Evolutionary conservation across 2,888 invertebrate species (phyloP).

Genomic region (Adineta ricciae): DNA sequence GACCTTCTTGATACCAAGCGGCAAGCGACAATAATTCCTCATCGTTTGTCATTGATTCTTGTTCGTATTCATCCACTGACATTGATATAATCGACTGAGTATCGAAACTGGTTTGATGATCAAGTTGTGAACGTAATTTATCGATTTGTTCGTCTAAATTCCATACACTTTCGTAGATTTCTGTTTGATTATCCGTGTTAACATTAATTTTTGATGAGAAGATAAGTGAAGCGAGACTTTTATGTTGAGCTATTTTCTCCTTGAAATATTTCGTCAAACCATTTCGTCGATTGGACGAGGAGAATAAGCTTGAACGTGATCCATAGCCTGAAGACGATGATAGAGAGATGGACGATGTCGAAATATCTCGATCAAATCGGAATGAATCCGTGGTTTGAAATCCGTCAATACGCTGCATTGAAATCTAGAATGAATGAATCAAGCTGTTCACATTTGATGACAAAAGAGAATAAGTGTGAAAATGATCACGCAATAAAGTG

Average conservation of each 20-base stretch:
- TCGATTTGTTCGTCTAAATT: conserved; percentile 17
- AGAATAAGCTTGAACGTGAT: not conserved
- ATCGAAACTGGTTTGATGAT: not conserved
- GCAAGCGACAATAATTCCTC: not conserved
- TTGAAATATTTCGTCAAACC: not conserved
- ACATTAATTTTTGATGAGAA: not conserved
- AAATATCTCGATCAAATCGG: not conserved
- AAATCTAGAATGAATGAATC: not conserved
- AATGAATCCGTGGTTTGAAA: conserved; percentile 3
- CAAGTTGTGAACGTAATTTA: not conserved
- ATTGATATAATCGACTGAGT: not conserved
- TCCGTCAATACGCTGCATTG: not conserved
- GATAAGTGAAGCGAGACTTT: not conserved
- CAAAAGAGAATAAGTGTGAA: too few species aligned
- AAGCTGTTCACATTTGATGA: not conserved
- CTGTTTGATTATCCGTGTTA: not conserved
- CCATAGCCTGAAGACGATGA: not conserved
- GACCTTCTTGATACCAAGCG: conserved; percentile 12
- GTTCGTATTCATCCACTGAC: not conserved
- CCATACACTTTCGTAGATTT: conserved; percentile 14
- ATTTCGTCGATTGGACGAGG: not conserved
- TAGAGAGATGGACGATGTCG: not conserved
- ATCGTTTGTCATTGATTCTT: not conserved
- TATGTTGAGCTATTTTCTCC: not conserved
- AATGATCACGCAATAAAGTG: too few species aligned